Evolutionary conservation across 2,888 invertebrate species (phyloP).

Genomic region (Cartodere bifasciata): DNA sequence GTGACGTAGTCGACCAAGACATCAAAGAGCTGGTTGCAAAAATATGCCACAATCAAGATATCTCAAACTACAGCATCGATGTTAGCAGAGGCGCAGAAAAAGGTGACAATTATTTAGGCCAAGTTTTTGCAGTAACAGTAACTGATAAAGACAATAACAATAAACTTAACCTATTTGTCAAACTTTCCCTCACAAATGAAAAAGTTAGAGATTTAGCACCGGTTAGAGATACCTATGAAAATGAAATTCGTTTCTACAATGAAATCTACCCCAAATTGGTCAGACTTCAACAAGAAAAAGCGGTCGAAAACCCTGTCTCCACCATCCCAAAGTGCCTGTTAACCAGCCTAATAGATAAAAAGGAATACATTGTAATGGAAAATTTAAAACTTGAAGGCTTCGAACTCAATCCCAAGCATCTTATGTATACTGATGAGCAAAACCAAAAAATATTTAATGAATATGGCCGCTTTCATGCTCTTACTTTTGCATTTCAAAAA

Average conservation of each 20-base stretch:
- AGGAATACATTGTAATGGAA: background rate
- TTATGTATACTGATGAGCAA: too few relatives aligned
- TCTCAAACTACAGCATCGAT: too few relatives aligned
- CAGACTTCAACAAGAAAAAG: background rate
- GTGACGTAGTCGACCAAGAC: too few relatives aligned
- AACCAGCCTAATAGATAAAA: background rate
- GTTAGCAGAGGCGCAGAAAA: background rate
- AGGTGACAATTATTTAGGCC: constrained; percentile 1
- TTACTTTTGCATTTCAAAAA: too few relatives aligned
- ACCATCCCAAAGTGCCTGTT: background rate
- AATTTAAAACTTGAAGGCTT: background rate
- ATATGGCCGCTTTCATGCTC: too few relatives aligned
- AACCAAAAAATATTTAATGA: too few relatives aligned
- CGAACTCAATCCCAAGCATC: constrained; percentile 11
- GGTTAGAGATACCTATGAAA: background rate
- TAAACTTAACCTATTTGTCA: constrained; percentile 1
- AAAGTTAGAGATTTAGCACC: background rate
- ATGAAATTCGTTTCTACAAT: background rate
- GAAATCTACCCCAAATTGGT: background rate
- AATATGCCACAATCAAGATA: too few relatives aligned
- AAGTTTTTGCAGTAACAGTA: constrained; percentile 1
- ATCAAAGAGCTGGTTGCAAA: too few relatives aligned
- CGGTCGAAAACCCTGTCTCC: background rate
- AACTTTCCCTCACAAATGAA: background rate
- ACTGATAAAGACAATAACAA: background rate